Evolutionary conservation across 2,888 invertebrate genomes (phyloP).

Genomic region (Pseudococcus viburni): DNA sequence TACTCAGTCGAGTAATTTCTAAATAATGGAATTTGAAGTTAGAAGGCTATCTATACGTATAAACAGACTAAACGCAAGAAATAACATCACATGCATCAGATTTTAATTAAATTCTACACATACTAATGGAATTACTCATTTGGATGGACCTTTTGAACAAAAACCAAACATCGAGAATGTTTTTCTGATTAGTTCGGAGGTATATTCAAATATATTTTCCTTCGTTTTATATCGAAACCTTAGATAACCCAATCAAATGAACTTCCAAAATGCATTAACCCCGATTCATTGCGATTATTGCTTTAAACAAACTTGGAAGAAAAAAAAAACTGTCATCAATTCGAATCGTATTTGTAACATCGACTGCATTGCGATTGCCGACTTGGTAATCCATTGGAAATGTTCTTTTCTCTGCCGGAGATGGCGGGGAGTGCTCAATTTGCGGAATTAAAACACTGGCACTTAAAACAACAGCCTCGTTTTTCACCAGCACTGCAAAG

Average conservation of each 20-base stretch:
- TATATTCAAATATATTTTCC: background rate
- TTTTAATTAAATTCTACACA: background rate
- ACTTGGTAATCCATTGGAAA: background rate
- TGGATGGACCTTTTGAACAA: background rate
- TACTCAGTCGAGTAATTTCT: background rate
- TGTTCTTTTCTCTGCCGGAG: background rate
- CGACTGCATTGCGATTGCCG: background rate
- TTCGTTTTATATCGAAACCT: background rate
- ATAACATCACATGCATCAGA: background rate
- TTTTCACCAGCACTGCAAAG: background rate
- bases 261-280: background rate
- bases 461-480: slow-evolving; percentile 3
- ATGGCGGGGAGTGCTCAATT: background rate
- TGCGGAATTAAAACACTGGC: background rate
- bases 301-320: background rate
- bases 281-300: background rate
- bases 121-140: background rate
- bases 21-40: background rate
- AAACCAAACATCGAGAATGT: background rate
- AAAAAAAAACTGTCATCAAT: background rate
- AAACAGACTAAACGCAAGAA: background rate
- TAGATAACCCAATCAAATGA: background rate
- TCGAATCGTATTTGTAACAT: background rate
- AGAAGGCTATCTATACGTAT: background rate
- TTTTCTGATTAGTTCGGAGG: background rate